Evolutionary conservation across 2,113 vertebrate species (phyloP), one percentile per base, ranked within the genome.

Genomic region (Pachycephala philippinensis): DNA sequence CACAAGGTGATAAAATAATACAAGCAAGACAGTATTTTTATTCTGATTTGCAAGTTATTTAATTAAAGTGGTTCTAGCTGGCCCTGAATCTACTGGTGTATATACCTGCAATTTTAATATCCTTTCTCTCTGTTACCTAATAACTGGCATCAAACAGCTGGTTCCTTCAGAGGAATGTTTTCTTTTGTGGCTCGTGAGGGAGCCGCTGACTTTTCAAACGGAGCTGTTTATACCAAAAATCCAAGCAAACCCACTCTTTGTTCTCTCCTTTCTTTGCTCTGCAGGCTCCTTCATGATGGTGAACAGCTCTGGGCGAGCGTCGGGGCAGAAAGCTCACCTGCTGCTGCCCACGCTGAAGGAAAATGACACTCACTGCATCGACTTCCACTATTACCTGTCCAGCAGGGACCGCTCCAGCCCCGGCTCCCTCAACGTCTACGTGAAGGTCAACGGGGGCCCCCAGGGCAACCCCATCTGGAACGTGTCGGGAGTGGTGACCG

Each of bases 401-500:
- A 99, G 99, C 92, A 97, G 98, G 0, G 99, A 99, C 85, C 98
- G 99, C 39, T 98, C 98, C 11, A 99, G 99, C 78, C 99, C 99
- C 0, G 99, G 99, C 20, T 97, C 99, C 15, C 98, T 99, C 79
- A 99, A 99, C 3, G 99, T 99, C 97, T 99, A 99, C 3, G 98
- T 99, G 80, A 99, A 99, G 96, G 99, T 99, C 94, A 99, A 99
- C 0, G 99, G 99, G 22, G 99, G 99, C 7, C 98, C 99, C 7
- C 99, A 99, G 94, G 99, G 99, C 13, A 99, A 99, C 90, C 99
- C 99, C 2, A 98, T 99, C 24, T 99, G 99, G 99, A 99, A 99
- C 2, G 98, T 99, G 33, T 99, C 99, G 0, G 98, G 98, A 5
- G 98, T 98, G 9, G 98, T 99, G 50, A 99, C 99, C 0, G 99